phyloP scores from a whole-genome alignment of 92 coral and sea anemone genomes.

The Heteractis magnifica region DNA sequence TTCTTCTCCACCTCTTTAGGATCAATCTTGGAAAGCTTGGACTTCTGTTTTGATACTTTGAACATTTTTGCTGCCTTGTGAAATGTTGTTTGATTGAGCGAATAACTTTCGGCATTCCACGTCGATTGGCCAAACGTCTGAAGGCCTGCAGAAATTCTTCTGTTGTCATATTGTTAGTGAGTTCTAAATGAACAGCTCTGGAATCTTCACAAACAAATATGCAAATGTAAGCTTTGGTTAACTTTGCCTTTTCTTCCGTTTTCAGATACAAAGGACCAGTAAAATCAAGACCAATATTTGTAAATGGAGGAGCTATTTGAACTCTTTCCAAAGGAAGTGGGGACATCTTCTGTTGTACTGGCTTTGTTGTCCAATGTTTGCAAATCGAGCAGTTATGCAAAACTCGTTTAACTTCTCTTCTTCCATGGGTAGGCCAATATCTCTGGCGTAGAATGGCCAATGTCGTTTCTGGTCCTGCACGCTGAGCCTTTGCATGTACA shows the following conservation, averaged over 20 bases:
- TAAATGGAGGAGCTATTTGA: no score
- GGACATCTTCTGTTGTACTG: constrained; percentile 31
- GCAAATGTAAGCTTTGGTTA: constrained; percentile 9
- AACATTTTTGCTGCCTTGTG: constrained; percentile 28
- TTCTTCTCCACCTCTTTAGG: constrained; percentile 16
- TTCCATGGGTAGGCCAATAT: constrained; percentile 16
- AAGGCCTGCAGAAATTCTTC: constrained; percentile 36
- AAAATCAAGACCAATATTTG: no score
- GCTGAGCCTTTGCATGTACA: constrained; percentile 20
- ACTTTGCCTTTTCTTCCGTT: no score
- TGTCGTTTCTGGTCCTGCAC: constrained; percentile 44
- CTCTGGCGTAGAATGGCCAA: constrained; percentile 30
- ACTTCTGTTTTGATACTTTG: constrained; percentile 22
- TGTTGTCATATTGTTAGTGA: constrained; percentile 6
- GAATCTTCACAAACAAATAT: constrained; percentile 1
- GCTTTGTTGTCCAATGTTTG: constrained; percentile 17
- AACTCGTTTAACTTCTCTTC: constrained; percentile 27
- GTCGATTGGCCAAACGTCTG: constrained; percentile 28
- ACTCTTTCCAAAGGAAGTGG: constrained; percentile 8
- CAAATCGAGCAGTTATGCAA: constrained; percentile 22
- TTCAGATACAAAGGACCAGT: no score
- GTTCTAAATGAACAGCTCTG: constrained; percentile 18
- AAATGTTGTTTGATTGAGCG: constrained; percentile 32
- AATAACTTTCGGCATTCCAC: constrained; percentile 27
- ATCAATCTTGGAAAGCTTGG: constrained; percentile 19